Conservation (phyloP, 2,888 invertebrate species). For the Iselma pallidipennis region DNA sequence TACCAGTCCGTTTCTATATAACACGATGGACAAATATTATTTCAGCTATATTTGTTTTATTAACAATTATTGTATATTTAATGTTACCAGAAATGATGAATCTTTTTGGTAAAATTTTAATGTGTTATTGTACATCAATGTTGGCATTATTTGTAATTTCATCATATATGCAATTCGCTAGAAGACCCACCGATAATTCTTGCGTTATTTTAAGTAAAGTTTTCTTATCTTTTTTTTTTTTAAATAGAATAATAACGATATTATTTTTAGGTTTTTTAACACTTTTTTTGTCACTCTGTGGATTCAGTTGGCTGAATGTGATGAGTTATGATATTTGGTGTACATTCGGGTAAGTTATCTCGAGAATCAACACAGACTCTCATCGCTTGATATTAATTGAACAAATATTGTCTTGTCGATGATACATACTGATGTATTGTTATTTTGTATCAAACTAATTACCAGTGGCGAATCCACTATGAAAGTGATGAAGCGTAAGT, state of each 20-base stretch:
- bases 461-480: too few relatives aligned
- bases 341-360: slow-evolving; percentile 39
- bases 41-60: slow-evolving; percentile 35
- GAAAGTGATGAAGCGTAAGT: too few relatives aligned
- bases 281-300: slow-evolving; percentile 31
- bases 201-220: slow-evolving; percentile 26
- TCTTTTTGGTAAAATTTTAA: slow-evolving; percentile 42
- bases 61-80: slow-evolving; percentile 40
- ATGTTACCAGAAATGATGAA: slow-evolving; percentile 37
- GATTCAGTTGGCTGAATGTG: slow-evolving; percentile 40
- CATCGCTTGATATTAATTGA: slow-evolving; percentile 5
- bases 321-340: slow-evolving; percentile 42
- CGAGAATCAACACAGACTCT: slow-evolving; percentile 27
- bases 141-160: slow-evolving; percentile 31
- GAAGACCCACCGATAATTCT: slow-evolving; percentile 3
- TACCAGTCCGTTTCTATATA: slow-evolving; percentile 29
- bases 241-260: slow-evolving; percentile 1
- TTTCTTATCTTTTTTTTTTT: background rate
- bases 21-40: slow-evolving; percentile 37
- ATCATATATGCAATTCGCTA: slow-evolving; percentile 29
- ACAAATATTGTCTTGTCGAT: slow-evolving; percentile 6
- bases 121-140: slow-evolving; percentile 39
- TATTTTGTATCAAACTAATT: too few relatives aligned
- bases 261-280: slow-evolving; percentile 35
- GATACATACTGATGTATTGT: slow-evolving; percentile 1